Conservation (phyloP, 2,113 vertebrate species). For the Neogale vison region DNA sequence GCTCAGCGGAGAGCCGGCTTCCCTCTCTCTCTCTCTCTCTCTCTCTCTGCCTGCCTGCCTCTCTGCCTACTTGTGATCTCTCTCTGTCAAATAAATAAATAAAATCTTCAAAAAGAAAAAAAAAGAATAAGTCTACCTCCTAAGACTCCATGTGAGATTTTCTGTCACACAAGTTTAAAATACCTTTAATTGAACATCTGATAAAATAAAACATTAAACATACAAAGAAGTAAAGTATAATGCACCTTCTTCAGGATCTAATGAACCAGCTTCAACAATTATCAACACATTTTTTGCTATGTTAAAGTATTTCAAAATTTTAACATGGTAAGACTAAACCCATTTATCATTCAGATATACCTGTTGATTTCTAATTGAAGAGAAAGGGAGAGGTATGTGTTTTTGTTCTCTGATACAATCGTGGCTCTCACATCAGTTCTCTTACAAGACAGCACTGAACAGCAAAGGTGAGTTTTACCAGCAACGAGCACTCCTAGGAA, state of each 20-base stretch:
- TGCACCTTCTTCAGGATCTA: neutral
- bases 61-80: no score
- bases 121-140: neutral
- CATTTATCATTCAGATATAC: neutral
- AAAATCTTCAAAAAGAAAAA: no score
- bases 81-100: no score
- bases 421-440: neutral
- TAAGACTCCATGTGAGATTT: neutral
- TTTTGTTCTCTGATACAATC: neutral
- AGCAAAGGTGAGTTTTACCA: neutral
- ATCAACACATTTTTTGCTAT: neutral
- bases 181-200: neutral
- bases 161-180: neutral
- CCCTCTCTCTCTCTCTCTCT: no score
- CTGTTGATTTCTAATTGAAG: neutral
- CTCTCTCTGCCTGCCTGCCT: no score
- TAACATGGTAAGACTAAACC: neutral
- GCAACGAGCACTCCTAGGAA: neutral
- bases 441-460: neutral
- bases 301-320: conserved; percentile 15
- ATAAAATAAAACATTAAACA: neutral
- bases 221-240: neutral
- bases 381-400: neutral
- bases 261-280: conserved; percentile 4
- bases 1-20: no score